Percentiles rank a stretch among this genome's conserved stretches.
These are phyloP conservation scores for Eclectus roratus DNA, from an alignment of 2,113 vertebrate genomes.

Conservation along the genomic window DNA sequence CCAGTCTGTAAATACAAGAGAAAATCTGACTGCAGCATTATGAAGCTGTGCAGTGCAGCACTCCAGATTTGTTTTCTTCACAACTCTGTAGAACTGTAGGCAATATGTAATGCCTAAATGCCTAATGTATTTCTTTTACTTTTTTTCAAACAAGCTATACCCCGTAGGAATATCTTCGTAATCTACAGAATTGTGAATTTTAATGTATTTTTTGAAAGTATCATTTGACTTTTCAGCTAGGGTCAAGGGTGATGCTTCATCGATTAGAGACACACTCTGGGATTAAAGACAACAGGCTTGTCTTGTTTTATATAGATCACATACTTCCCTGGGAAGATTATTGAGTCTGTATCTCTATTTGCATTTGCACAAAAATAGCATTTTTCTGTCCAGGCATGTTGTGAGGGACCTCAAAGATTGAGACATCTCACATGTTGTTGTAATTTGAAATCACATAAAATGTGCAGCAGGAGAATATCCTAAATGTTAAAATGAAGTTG, in stretches of 20 bases:
- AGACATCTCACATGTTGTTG: background rate
- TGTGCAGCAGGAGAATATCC: background rate
- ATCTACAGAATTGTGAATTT: background rate
- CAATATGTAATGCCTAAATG: background rate
- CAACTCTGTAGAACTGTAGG: background rate
- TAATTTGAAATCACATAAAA: background rate
- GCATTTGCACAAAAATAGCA: constrained; percentile 5
- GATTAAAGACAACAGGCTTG: background rate
- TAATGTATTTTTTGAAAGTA: background rate
- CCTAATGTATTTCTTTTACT: constrained; percentile 17
- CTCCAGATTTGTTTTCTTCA: constrained; percentile 33
- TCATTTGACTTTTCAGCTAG: background rate
- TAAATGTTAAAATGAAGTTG: constrained; percentile 1
- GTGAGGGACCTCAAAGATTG: background rate
- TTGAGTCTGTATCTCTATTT: background rate
- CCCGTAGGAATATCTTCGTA: background rate
- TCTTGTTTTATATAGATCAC: background rate
- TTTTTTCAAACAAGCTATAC: background rate
- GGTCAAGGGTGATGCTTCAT: background rate
- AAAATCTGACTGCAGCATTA: background rate
- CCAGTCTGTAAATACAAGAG: constrained; percentile 8
- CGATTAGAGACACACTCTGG: background rate
- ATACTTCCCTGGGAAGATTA: background rate
- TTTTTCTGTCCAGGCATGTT: background rate
- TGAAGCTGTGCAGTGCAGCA: constrained; percentile 35